A percentile compares a stretch with the other conserved stretches of the same genome.
Conservation (phyloP, 2,113 vertebrate genomes). For the Cettia cetti region DNA sequence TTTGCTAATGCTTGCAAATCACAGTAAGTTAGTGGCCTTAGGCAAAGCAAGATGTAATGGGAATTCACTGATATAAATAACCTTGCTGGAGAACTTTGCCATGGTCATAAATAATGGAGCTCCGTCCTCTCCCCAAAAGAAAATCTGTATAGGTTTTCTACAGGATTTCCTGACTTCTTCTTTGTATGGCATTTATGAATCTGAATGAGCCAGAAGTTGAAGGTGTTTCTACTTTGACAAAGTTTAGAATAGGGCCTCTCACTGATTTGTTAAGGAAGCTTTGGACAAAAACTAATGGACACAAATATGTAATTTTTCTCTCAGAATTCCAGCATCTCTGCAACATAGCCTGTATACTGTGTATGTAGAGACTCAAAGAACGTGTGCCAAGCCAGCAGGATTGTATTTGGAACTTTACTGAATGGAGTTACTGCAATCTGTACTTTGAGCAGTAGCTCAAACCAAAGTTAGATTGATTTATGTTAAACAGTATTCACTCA, state of each 20-base stretch:
- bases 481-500: background rate
- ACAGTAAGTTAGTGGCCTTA: background rate
- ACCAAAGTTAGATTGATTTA: background rate
- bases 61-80: background rate
- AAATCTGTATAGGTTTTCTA: background rate
- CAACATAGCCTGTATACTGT: background rate
- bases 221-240: background rate
- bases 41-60: constrained; percentile 1
- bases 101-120: background rate
- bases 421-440: background rate
- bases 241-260: background rate
- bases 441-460: background rate
- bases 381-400: background rate
- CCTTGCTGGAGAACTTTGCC: background rate
- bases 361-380: background rate
- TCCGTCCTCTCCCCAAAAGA: background rate
- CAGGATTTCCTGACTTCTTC: background rate
- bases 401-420: background rate
- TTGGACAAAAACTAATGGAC: background rate
- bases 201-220: background rate
- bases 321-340: background rate
- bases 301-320: background rate
- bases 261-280: background rate
- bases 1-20: constrained; percentile 38
- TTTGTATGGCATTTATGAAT: background rate